Evolutionary conservation across 2,113 vertebrate genomes (phyloP).

Genomic region (Malurus alboscapulatus): DNA sequence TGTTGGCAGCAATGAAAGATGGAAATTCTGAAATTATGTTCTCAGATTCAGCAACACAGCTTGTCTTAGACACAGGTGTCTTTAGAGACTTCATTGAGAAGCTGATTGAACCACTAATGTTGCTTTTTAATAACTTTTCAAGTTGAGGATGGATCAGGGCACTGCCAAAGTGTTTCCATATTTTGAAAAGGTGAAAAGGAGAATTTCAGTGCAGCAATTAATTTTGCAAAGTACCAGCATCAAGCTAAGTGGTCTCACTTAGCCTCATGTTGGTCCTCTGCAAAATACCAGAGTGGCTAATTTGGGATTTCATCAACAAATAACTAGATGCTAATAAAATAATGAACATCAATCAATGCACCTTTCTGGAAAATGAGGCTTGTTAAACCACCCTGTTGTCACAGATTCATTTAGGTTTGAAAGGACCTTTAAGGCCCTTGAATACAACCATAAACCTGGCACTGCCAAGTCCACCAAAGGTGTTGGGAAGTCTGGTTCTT

Average conservation of each 20-base stretch:
- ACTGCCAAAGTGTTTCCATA: not conserved
- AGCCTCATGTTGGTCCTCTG: conserved; percentile 17
- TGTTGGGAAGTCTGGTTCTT: not conserved
- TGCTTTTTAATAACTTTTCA: conserved; percentile 44
- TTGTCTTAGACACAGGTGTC: not conserved
- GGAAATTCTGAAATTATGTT: not conserved
- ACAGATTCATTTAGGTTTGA: not conserved
- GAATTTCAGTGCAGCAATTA: conserved; percentile 27
- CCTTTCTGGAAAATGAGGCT: not conserved
- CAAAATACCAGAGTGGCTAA: conserved; percentile 19
- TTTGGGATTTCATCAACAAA: conserved; percentile 44
- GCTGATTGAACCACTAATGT: conserved; percentile 7
- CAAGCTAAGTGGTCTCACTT: conserved; percentile 10
- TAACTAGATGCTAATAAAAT: conserved; percentile 12
- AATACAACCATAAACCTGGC: not conserved
- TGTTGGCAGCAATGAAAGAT: not conserved
- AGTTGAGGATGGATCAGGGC: conserved; percentile 9
- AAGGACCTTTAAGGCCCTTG: not conserved
- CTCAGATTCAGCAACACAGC: not conserved
- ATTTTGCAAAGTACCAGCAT: conserved; percentile 26
- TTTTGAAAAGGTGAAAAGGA: conserved; percentile 39
- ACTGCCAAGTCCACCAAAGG: not conserved
- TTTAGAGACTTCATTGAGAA: not conserved
- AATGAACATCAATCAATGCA: not conserved
- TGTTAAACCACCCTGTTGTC: not conserved